Evolutionary conservation across 2,888 invertebrate genomes (phyloP), one percentile per base, ranked within the genome.

Genomic region (Agrenia bidenticulata): DNA sequence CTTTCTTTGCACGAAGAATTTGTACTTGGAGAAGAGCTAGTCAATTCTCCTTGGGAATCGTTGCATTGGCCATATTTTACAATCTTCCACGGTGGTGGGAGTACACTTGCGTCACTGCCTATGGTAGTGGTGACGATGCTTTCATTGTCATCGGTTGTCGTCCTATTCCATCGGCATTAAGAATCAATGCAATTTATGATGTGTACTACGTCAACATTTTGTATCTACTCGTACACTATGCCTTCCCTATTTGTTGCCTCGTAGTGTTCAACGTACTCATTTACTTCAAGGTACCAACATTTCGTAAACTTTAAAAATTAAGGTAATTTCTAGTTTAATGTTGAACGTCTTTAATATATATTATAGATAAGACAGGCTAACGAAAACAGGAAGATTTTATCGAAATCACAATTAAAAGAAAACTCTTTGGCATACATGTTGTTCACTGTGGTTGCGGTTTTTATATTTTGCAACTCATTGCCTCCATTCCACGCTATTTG

Each of bases 31-130:
- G 42, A 9, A 55, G 69, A 59, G 72, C 74, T 2, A 39, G 21
- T 4, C 53, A 51, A 21, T 54, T 68, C 19, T 60, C 70, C 4
- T n/a, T 61, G 1, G 39, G 56, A 11, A 49, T 74, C 11, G 15
- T 64, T 9, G 13, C 56, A 21, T 41, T 64, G 11, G 21, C 66
- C 1, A 63, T 66, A 5, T 19, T 69, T 7, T 74, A 68, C 59
- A 73, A 73, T 63, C n/a, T 63, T 2, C 70, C 73, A 9, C 61
- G 66, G 21, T 74, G 69, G 70, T 70, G 41, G 59, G 72, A 74
- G 51, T 74, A 68, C 59, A 59, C 51, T 17, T 61, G 59, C 0
- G 68, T 61, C 13, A 17, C 39, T 23, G 53, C 66, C 1, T 62
- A 62, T 23, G 61, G 65, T 15, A 50, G 21, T 4, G 67, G 59